phyloP scores from a whole-genome alignment of 1,140 invertebrate species.

The Cardiocondyla obscurior region DNA sequence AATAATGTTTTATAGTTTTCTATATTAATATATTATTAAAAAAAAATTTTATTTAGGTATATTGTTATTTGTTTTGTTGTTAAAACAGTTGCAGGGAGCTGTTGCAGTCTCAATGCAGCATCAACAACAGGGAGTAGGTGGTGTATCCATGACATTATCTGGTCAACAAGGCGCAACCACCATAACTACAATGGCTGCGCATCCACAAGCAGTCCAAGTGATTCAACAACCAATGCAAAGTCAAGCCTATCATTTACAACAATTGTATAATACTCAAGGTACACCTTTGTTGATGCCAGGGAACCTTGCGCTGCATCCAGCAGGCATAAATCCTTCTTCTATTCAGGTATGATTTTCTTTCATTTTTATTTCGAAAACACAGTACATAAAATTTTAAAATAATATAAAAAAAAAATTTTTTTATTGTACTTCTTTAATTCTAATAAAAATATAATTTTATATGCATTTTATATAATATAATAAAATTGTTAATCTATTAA shows the following conservation, averaged over 20 bases:
- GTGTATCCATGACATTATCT: conserved; percentile 81
- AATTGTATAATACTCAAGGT: conserved; percentile 91
- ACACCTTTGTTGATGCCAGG: conserved; percentile 90
- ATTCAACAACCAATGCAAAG: conserved; percentile 93
- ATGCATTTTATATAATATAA: not conserved
- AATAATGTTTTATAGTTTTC: conserved; percentile 37
- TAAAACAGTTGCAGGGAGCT: conserved; percentile 75
- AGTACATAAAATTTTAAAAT: not conserved
- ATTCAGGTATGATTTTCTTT: conserved; percentile 86
- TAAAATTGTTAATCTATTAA: too few relatives aligned
- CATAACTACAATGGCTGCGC: conserved; percentile 82
- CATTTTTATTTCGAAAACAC: not conserved
- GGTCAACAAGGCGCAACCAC: conserved; percentile 81
- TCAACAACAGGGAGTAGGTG: conserved; percentile 84
- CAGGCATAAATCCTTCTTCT: conserved; percentile 90
- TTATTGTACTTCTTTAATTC: not conserved
- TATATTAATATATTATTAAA: not conserved
- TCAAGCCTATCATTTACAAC: conserved; percentile 89
- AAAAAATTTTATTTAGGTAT: too few relatives aligned
- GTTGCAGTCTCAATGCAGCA: conserved; percentile 84
- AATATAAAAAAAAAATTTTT: not conserved
- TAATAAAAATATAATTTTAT: not conserved
- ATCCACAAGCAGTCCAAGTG: conserved; percentile 87
- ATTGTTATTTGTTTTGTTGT: conserved; percentile 24
- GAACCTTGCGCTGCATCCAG: conserved; percentile 89